These are phyloP conservation scores for Takifugu flavidus DNA, from an alignment of 2,113 vertebrate genomes.

Conservation along the genomic window DNA sequence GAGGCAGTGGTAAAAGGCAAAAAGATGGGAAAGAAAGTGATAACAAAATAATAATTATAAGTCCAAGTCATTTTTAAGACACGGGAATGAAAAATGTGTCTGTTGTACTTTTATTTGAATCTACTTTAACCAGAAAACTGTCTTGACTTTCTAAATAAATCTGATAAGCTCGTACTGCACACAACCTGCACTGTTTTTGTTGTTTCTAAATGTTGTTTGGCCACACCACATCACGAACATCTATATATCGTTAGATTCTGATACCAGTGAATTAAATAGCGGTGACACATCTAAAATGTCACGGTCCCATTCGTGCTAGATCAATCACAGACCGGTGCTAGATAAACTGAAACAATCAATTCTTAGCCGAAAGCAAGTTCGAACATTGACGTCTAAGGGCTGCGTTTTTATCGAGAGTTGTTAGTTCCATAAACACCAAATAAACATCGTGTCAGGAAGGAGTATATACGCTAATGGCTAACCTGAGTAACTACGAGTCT, in stretches of 20 bases:
- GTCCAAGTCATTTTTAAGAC: no score
- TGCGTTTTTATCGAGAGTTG: no score
- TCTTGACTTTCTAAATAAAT: no score
- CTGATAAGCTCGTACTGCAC: not conserved
- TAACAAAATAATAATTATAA: no score
- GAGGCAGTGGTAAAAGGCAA: no score
- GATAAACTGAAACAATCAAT: not conserved
- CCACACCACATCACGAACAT: slow-evolving; percentile 41
- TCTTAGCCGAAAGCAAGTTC: not conserved
- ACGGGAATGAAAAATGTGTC: no score
- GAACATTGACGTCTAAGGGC: no score
- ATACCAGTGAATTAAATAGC: not conserved
- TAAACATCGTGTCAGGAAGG: not conserved
- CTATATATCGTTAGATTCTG: slow-evolving; percentile 20
- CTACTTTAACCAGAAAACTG: no score
- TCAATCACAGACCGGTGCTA: slow-evolving; percentile 28
- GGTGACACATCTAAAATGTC: slow-evolving; percentile 16
- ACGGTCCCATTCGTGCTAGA: slow-evolving; percentile 30
- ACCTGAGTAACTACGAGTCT: slow-evolving; percentile 15
- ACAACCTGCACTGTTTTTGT: not conserved
- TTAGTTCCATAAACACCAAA: no score
- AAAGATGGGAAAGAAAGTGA: no score
- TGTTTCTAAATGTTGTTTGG: slow-evolving; percentile 33
- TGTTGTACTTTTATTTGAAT: no score
- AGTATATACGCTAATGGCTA: slow-evolving; percentile 19